Conservation (phyloP, 2,888 invertebrate genomes). For the Rutpela maculata region DNA sequence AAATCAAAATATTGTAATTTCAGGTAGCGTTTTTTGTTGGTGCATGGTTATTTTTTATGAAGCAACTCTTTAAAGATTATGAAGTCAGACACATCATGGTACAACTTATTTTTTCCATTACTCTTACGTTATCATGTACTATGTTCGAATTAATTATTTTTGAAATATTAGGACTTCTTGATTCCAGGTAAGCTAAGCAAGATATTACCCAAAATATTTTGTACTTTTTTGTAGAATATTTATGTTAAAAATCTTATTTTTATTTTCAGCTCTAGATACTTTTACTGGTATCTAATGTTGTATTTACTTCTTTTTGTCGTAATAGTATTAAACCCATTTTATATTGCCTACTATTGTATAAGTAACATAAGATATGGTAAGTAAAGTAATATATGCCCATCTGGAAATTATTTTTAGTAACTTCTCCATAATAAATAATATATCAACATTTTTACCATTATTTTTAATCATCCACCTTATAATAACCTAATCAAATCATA, state of each 20-base stretch:
- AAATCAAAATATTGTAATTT: conserved; percentile 61
- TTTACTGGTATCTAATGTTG: conserved; percentile 96
- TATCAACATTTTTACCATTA: no score
- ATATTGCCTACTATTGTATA: conserved; percentile 95
- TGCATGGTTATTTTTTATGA: conserved; percentile 99
- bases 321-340: conserved; percentile 96
- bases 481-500: no score
- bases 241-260: conserved; percentile 18
- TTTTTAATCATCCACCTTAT: no score
- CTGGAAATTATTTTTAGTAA: no score
- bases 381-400: conserved; percentile 62
- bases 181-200: conserved; percentile 83
- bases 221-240: neutral
- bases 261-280: conserved; percentile 85
- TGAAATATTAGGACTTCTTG: conserved; percentile 96
- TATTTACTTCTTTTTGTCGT: conserved; percentile 94
- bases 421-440: no score
- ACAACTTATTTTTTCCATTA: conserved; percentile 96
- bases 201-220: neutral
- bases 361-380: conserved; percentile 91
- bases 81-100: conserved; percentile 97
- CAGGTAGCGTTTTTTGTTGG: conserved; percentile 96
- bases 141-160: conserved; percentile 99
- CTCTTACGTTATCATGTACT: conserved; percentile 96
- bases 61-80: conserved; percentile 96